Evolutionary conservation across 2,113 vertebrate species (phyloP).

Genomic region (Pterocles gutturalis): DNA sequence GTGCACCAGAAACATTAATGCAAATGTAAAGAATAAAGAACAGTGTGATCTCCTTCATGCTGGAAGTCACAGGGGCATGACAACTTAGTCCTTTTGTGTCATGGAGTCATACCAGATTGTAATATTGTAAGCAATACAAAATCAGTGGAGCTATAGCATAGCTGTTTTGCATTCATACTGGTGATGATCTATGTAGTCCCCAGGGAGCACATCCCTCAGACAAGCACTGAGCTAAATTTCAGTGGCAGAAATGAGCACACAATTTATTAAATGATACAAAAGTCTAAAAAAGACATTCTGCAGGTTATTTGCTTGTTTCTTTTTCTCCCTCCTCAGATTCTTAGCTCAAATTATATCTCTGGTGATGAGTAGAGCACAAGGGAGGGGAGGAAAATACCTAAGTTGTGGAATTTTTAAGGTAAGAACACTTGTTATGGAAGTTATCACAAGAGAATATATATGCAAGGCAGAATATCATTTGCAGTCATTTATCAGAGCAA

Average conservation of each 20-base stretch:
- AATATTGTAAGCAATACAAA: neutral
- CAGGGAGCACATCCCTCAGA: neutral
- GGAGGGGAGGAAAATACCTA: neutral
- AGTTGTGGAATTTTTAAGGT: neutral
- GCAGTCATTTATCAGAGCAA: neutral
- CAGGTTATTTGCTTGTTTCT: neutral
- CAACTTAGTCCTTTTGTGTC: neutral
- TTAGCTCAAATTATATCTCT: neutral
- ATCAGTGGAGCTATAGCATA: neutral
- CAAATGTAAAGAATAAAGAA: neutral
- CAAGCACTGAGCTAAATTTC: neutral
- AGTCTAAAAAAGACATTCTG: neutral
- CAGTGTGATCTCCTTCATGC: rapidly evolving
- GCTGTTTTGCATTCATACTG: neutral
- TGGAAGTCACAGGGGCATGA: neutral
- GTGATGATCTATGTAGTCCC: neutral
- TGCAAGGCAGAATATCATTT: neutral
- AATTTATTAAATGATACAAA: neutral
- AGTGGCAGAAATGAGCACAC: neutral
- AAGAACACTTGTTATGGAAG: neutral
- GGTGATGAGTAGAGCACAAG: neutral
- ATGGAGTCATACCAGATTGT: neutral
- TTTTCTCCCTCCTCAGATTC: neutral
- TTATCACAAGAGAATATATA: neutral
- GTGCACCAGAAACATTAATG: neutral